Conservation (phyloP, 2,113 vertebrate species). For the Ranitomeya imitator region DNA sequence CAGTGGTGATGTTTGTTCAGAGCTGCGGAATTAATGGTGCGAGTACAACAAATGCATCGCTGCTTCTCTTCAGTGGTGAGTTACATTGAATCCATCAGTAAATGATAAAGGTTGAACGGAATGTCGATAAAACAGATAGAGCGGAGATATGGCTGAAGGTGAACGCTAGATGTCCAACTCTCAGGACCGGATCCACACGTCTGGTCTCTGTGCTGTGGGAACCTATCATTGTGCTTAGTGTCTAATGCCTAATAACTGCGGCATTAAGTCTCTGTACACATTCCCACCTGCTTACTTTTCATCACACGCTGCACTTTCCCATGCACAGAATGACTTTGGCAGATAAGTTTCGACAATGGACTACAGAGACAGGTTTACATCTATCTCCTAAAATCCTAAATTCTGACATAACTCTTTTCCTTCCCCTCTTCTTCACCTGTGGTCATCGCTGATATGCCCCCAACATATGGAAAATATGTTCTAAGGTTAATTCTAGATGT, state of each 20-base stretch:
- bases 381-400: background rate
- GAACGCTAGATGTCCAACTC: background rate
- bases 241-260: constrained; percentile 1
- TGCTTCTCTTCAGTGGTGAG: no score
- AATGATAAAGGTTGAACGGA: background rate
- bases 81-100: background rate
- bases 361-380: background rate
- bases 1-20: no score
- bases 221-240: background rate
- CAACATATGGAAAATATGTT: background rate
- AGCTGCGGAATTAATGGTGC: no score
- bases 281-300: constrained; percentile 20
- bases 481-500: background rate
- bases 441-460: background rate
- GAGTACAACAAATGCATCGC: no score
- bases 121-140: background rate
- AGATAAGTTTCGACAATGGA: constrained; percentile 2
- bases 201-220: background rate
- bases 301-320: background rate
- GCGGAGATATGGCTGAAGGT: background rate
- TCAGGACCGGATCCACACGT: background rate
- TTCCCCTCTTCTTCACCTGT: background rate
- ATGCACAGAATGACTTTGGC: background rate
- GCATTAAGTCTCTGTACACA: constrained; percentile 6
- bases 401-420: background rate